A percentile compares a stretch with the other conserved stretches of the same genome.
Conservation (phyloP, 2,888 invertebrate species). For the Aphidoletes aphidimyza region DNA sequence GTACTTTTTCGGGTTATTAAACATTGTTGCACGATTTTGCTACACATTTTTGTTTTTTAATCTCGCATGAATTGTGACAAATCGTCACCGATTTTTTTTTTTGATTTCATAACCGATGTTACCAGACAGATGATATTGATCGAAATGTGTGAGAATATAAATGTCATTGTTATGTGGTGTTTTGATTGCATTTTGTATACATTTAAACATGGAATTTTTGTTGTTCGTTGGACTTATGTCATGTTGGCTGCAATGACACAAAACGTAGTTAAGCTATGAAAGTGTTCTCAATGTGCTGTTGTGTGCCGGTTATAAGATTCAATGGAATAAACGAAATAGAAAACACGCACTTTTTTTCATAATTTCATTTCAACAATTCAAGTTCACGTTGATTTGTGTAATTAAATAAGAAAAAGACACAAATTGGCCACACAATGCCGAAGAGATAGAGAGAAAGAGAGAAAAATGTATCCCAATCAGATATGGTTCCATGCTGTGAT, state of each 20-base stretch:
- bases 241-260: not conserved
- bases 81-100: not conserved
- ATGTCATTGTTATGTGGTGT: not conserved
- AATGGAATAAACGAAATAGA: not conserved
- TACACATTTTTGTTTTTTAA: no score
- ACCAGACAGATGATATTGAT: not conserved
- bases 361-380: not conserved
- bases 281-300: not conserved
- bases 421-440: no score
- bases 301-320: not conserved
- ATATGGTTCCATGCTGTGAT: no score
- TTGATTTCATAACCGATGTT: not conserved
- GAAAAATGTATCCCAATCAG: no score
- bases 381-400: conserved; percentile 15
- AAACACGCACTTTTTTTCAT: not conserved
- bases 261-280: not conserved
- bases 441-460: no score
- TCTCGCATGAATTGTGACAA: no score
- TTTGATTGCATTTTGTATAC: no score
- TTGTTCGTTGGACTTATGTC: not conserved
- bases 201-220: not conserved
- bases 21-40: no score
- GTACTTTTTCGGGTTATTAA: no score
- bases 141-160: not conserved
- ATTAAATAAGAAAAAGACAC: not conserved